Percentiles rank a stretch among this genome's conserved stretches.
Conservation (phyloP, 2,888 invertebrate species). For the Heliconius sara region DNA sequence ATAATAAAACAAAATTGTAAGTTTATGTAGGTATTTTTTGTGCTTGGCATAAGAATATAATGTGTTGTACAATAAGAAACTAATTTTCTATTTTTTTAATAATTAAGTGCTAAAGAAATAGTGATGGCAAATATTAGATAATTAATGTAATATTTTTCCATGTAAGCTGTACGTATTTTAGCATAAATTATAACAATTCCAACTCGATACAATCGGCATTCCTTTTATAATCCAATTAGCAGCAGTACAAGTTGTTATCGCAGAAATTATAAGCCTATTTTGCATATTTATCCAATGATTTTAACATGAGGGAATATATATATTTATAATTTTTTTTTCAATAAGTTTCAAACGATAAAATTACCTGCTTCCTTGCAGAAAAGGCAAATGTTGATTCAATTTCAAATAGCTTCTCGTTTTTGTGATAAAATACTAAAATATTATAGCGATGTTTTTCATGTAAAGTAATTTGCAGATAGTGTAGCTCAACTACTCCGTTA, state of each 20-base stretch:
- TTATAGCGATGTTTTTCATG: not conserved
- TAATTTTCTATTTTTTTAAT: not conserved
- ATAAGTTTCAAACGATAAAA: not conserved
- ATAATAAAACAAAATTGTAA: not conserved
- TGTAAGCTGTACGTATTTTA: not conserved
- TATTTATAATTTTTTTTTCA: not conserved
- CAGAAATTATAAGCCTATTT: slow-evolving; percentile 5
- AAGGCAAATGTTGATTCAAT: slow-evolving; percentile 1
- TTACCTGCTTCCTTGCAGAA: not conserved
- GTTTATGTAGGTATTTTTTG: not conserved
- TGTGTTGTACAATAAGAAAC: not conserved
- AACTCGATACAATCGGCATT: not conserved
- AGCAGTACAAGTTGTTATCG: slow-evolving; percentile 4
- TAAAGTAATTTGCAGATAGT: slow-evolving; percentile 4
- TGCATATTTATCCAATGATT: slow-evolving; percentile 12
- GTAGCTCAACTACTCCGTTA: not conserved
- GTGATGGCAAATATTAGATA: not conserved
- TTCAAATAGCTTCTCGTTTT: not conserved
- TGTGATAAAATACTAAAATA: not conserved
- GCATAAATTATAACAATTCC: not conserved
- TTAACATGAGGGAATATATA: not conserved
- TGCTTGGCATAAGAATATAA: not conserved
- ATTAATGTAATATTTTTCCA: not conserved
- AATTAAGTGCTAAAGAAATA: not conserved
- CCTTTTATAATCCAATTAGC: slow-evolving; percentile 16